phyloP scores from a whole-genome alignment of 2,797 vertebrate species.

The Enteromius trimaculatus region DNA sequence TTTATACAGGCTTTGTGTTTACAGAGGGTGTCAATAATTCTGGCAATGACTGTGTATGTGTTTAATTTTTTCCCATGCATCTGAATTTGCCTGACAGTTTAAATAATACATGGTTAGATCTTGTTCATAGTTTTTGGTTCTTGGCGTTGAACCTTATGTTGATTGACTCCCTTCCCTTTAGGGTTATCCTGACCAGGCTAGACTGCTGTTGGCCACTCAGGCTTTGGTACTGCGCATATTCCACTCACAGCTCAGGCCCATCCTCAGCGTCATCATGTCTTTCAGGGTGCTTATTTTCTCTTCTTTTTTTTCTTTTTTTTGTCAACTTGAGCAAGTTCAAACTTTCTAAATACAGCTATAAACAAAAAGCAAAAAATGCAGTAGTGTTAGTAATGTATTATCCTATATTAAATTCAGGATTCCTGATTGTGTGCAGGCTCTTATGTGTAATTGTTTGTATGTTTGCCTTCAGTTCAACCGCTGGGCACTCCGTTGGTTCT shows the following conservation, averaged over 20 bases:
- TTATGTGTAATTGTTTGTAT: constrained; percentile 32
- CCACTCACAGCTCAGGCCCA: constrained; percentile 56
- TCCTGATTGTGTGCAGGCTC: not conserved
- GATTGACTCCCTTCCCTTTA: constrained; percentile 46
- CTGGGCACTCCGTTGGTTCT: constrained; percentile 74
- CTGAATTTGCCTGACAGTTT: not conserved
- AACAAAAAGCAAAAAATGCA: not conserved
- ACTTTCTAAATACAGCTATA: not conserved
- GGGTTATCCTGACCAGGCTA: constrained; percentile 73
- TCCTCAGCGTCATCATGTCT: constrained; percentile 62
- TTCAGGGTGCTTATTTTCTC: constrained; percentile 65
- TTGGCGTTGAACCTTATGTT: not conserved
- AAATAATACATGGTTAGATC: not conserved
- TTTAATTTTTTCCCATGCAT: not conserved
- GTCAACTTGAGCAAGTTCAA: not conserved
- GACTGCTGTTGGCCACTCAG: constrained; percentile 73
- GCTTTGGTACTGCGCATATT: constrained; percentile 69
- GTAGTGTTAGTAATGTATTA: not conserved
- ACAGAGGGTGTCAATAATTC: no score
- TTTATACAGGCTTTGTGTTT: not conserved
- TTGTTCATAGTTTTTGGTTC: not conserved
- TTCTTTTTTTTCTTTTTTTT: not conserved
- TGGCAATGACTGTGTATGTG: no score
- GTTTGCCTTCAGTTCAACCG: constrained; percentile 66
- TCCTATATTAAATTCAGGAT: not conserved